A percentile compares a stretch with the other conserved stretches of the same genome.
phyloP scores from a whole-genome alignment of 2,888 invertebrate genomes.

The Choreutis nemorana region DNA sequence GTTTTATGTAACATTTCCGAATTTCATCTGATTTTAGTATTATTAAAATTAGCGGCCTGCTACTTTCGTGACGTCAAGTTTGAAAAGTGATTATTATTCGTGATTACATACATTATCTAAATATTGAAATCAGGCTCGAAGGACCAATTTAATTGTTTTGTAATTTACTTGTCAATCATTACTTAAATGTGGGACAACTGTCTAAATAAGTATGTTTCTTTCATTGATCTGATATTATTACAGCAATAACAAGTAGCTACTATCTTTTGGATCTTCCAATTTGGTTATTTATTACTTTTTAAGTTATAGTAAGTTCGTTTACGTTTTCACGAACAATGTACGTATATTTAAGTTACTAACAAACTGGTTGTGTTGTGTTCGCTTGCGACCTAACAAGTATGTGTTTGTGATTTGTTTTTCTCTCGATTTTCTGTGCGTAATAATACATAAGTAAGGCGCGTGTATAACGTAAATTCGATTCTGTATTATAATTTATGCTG shows the following conservation, averaged over 20 bases:
- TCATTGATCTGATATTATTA: conserved; percentile 8
- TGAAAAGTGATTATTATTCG: no score
- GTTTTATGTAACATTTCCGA: no score
- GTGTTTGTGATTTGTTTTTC: conserved; percentile 52
- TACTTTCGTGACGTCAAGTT: no score
- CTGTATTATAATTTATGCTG: conserved; percentile 60
- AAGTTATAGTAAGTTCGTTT: conserved; percentile 42
- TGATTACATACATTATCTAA: no score
- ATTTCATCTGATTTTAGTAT: no score
- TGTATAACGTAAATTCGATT: conserved; percentile 33
- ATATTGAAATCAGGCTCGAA: no score
- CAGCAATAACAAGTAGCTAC: conserved; percentile 21
- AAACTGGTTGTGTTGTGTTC: conserved; percentile 64
- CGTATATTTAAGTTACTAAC: conserved; percentile 58
- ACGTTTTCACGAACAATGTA: conserved; percentile 53
- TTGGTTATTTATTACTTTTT: conserved; percentile 55
- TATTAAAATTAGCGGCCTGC: no score
- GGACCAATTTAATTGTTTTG: no score
- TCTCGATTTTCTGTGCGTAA: conserved; percentile 15
- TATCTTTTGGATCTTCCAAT: conserved; percentile 46
- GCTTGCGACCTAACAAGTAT: conserved; percentile 62
- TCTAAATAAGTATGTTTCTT: conserved; percentile 2
- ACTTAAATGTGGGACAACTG: conserved; percentile 3
- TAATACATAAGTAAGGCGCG: conserved; percentile 20
- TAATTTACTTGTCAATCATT: conserved; percentile 8